Percentiles rank a stretch among this genome's conserved stretches.
phyloP scores from a whole-genome alignment of 2,113 vertebrate genomes.

The Mesembrinibis cayennensis region DNA sequence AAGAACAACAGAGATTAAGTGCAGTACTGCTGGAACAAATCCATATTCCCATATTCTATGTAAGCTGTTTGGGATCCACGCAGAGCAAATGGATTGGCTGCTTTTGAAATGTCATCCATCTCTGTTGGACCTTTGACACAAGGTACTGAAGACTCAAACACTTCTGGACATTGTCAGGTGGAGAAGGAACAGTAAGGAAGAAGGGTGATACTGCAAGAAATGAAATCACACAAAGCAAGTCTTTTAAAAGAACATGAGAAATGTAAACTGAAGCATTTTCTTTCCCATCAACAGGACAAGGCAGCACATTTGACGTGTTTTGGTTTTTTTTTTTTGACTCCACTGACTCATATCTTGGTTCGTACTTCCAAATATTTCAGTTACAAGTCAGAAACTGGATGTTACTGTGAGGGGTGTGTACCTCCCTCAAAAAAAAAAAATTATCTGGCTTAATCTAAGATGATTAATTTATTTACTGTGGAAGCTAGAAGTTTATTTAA shows the following conservation, averaged over 20 bases:
- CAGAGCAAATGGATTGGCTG: neutral
- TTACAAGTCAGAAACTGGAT: neutral
- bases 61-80: neutral
- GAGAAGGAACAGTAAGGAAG: neutral
- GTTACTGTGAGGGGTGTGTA: neutral
- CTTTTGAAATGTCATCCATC: neutral
- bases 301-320: neutral
- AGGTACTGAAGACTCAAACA: neutral
- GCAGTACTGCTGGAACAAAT: neutral
- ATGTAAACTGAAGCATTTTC: neutral
- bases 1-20: neutral
- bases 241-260: neutral
- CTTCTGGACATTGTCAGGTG: neutral
- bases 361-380: neutral
- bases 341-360: neutral
- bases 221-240: neutral
- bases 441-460: neutral
- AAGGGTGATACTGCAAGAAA: neutral
- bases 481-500: neutral
- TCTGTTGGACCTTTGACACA: neutral
- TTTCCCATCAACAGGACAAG: neutral
- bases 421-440: neutral
- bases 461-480: neutral
- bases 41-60: rapidly evolving
- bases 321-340: neutral